Base-by-base conservation (phyloP, 1,140 invertebrate genomes). In the Sycobia sp. region DNA sequence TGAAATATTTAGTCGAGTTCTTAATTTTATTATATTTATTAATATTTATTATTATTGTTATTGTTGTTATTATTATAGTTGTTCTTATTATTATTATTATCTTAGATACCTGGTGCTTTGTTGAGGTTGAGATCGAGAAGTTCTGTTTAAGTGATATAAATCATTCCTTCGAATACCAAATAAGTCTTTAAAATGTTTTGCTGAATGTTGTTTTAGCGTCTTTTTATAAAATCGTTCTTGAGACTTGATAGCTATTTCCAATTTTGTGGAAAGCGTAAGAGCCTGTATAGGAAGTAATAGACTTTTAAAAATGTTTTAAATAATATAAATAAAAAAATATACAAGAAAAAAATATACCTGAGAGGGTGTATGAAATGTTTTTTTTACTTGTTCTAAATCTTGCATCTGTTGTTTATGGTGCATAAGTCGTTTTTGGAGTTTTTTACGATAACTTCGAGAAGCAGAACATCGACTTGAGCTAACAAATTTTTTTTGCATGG, bases 341-440 rank as follows among this genome's bases (percentile, higher is more conserved):
- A 59, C 55, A 55, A 67, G 53, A 23, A 44, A 53, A 59, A 60
- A 66, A 63, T 55, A 58, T 70, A 85, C 83, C 77, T 86, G 85
- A 49, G 84, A 82, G n/a, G 84, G 84, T 4, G 84, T 76, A 34
- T 85, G 76, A 49, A 85, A 83, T 43, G 79, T 81, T 71, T 90
- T 86, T 66, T 86, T 86, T 0, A 84, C 82, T 57, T 84, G 82
- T 65, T 88, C 88, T 22, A 91, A 73, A 67, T 91, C 89, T 63
- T 90, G 87, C 62, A 91, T 79, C 66, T 90, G 88, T 69, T 90
- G 87, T 72, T 88, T 88, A 67, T 87, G 86, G 68, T 87, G 86
- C 72, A 90, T 84, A 18, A 91, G 76, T 57, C 89, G 85, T 73
- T 90, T 90, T 69, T 91, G 88, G 53, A 91, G 79, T 71, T 88